phyloP scores from a whole-genome alignment of 1,140 invertebrate genomes.

The Cecropterus lyciades region DNA sequence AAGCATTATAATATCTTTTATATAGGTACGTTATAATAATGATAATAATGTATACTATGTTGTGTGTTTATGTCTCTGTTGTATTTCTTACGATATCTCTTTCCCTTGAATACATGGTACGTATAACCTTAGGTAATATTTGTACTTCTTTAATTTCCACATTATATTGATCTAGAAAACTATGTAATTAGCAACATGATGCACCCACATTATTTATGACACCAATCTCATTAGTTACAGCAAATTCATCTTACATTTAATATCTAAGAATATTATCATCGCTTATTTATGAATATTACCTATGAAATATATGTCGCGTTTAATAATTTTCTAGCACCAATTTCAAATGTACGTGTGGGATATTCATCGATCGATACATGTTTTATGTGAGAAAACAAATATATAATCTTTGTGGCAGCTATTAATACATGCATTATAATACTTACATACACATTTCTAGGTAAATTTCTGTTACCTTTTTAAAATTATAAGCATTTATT shows the following conservation, averaged over 20 bases:
- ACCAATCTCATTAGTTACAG: background rate
- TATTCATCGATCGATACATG: conserved; percentile 41
- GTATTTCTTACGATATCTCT: too few relatives aligned
- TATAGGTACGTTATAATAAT: too few relatives aligned
- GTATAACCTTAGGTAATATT: background rate
- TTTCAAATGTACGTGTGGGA: conserved; percentile 54
- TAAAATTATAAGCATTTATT: conserved; percentile 17
- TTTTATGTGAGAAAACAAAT: conserved; percentile 6
- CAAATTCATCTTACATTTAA: too few relatives aligned
- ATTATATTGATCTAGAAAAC: too few relatives aligned
- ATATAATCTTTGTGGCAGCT: conserved; percentile 66
- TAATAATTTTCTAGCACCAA: conserved; percentile 65
- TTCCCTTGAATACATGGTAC: background rate
- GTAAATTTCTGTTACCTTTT: conserved; percentile 66
- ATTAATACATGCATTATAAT: conserved; percentile 72
- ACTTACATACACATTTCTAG: conserved; percentile 67
- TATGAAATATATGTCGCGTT: conserved; percentile 32
- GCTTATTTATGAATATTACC: conserved; percentile 21
- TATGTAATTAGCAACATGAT: too few relatives aligned
- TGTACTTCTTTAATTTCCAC: too few relatives aligned
- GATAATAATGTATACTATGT: background rate
- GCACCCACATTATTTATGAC: background rate
- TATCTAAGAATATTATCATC: too few relatives aligned
- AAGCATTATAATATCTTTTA: too few relatives aligned
- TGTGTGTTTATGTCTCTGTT: background rate